These are phyloP conservation scores for Trogon surrucura DNA, from an alignment of 2,113 vertebrate genomes.

Conservation along the genomic window DNA sequence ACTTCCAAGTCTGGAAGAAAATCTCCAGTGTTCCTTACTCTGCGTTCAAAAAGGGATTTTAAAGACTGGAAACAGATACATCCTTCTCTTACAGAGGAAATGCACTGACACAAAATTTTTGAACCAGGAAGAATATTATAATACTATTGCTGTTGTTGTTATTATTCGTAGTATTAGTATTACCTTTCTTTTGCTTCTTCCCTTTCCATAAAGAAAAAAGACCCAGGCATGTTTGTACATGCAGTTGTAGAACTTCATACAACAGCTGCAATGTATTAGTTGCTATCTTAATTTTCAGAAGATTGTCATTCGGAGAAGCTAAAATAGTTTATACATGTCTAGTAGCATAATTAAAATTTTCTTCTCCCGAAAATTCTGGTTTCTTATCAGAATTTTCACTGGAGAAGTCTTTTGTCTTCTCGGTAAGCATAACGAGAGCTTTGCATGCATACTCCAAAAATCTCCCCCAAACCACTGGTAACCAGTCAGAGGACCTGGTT, in stretches of 20 bases:
- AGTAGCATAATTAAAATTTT: background rate
- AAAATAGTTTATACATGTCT: background rate
- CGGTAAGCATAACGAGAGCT: background rate
- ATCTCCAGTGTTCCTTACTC: background rate
- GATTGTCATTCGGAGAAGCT: background rate
- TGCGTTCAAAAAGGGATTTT: background rate
- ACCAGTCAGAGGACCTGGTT: constrained; percentile 36
- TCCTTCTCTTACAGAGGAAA: background rate
- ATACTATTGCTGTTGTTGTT: too few species aligned
- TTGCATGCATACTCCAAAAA: background rate
- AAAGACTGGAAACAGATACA: background rate
- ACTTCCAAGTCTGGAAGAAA: background rate
- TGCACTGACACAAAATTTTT: background rate
- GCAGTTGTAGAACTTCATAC: background rate
- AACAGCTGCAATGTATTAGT: background rate
- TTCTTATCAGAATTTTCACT: background rate
- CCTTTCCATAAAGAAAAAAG: background rate
- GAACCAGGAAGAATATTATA: background rate
- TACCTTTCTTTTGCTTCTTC: background rate
- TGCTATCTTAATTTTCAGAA: background rate
- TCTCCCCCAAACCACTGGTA: constrained; percentile 5
- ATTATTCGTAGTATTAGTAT: too few species aligned
- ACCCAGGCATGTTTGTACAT: background rate
- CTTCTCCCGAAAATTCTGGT: background rate
- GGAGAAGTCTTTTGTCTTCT: background rate